Evolutionary conservation across 2,113 vertebrate species (phyloP).

Genomic region (Alouatta palliata): DNA sequence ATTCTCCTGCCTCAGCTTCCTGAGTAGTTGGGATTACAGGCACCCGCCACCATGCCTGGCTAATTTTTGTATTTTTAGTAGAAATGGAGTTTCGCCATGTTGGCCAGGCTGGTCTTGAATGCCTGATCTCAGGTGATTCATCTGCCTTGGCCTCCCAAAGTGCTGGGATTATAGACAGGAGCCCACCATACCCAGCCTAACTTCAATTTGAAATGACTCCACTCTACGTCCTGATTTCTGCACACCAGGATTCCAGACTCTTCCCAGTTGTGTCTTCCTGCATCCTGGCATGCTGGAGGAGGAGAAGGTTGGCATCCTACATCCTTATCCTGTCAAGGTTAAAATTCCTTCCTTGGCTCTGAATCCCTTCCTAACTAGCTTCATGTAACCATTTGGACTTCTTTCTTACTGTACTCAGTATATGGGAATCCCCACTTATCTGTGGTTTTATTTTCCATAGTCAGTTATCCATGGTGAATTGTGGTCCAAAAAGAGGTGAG

Average conservation of each 20-base stretch:
- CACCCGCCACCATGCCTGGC: too few relatives aligned
- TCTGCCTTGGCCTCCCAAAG: too few relatives aligned
- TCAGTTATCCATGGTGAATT: neutral
- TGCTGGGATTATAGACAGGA: too few relatives aligned
- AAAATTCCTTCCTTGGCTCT: too few relatives aligned
- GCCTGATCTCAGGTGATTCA: too few relatives aligned
- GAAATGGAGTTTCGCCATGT: too few relatives aligned
- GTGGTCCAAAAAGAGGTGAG: neutral
- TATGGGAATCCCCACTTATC: neutral
- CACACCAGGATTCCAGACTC: neutral
- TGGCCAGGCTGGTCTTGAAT: too few relatives aligned
- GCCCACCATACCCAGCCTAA: too few relatives aligned
- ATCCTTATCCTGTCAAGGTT: neutral
- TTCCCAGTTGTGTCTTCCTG: neutral
- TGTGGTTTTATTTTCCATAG: neutral
- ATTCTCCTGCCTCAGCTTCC: too few relatives aligned
- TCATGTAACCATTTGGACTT: neutral
- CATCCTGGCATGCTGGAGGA: neutral
- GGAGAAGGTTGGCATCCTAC: neutral
- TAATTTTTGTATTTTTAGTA: too few relatives aligned
- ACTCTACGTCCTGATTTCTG: neutral
- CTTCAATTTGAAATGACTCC: neutral
- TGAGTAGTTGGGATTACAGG: too few relatives aligned
- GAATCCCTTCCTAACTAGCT: too few relatives aligned
- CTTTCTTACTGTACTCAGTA: neutral